These are phyloP conservation scores for Carduelis carduelis DNA, from an alignment of 2,797 vertebrate genomes.

Conservation along the genomic window DNA sequence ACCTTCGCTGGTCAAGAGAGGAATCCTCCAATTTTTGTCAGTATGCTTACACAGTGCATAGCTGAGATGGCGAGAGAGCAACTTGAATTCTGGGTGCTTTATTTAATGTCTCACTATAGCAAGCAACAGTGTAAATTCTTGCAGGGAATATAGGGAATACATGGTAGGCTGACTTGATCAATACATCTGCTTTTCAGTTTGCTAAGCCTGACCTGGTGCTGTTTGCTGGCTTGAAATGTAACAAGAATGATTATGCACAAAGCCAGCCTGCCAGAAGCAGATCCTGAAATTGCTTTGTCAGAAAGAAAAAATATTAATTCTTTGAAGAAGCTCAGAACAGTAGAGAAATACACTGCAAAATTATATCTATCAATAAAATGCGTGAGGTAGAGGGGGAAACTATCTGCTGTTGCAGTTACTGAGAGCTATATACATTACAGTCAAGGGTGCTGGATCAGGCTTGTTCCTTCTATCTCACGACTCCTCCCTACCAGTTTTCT, in stretches of 20 bases:
- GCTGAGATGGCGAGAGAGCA: neutral
- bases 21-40: neutral
- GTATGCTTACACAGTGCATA: neutral
- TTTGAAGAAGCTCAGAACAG: neutral
- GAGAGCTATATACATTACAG: neutral
- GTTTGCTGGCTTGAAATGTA: neutral
- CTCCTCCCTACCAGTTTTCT: neutral
- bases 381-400: neutral
- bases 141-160: neutral
- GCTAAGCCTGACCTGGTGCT: neutral
- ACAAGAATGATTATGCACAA: neutral
- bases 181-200: neutral
- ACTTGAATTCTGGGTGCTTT: neutral
- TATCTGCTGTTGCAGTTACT: neutral
- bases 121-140: neutral
- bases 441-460: neutral
- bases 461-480: neutral
- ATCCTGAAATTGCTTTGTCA: neutral
- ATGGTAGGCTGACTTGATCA: fast-evolving
- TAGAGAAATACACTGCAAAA: neutral
- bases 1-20: neutral
- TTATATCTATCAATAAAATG: fast-evolving
- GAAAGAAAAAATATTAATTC: neutral
- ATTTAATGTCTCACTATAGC: neutral
- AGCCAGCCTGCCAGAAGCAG: neutral